Evolutionary conservation across 2,888 invertebrate genomes (phyloP), one percentile per base, ranked within the genome.

Genomic region (Pseudococcus jackbeardsleyi): DNA sequence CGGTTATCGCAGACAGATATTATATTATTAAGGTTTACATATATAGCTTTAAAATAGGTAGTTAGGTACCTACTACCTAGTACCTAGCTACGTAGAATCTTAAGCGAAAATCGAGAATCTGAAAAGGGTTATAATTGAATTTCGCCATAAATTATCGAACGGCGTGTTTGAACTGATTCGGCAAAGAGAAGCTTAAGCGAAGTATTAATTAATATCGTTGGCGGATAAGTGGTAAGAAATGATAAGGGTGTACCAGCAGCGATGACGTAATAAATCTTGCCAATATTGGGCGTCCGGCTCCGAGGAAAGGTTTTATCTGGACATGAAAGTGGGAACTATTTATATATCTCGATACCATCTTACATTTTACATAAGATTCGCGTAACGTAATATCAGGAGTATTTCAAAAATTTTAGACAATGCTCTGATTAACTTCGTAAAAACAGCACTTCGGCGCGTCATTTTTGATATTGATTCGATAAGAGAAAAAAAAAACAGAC

Each of bases 41-140:
- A 46, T 9, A 46, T 33, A 46, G 46, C 46, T 8, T 11, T 46
- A 46, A 46, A 46, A 12, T 12, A 46, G 46, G 46, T 46, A 46
- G 46, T 46, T 46, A 46, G 46, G 9, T 50, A 50, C 9, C n/a
- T n/a, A n/a, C n/a, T n/a, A n/a, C n/a, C n/a, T n/a, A n/a, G n/a
- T n/a, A n/a, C n/a, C n/a, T n/a, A 11, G 8, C 15, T 50, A 33
- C 26, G 26, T 50, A 4, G 15, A 11, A 50, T 50, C 17, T 50
- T 11, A 50, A 15, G 15, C 12, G 46, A 46, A 46, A 64, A 64
- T 64, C 64, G 64, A 64, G 64, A 77, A 77, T 33, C 77, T 39
- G 77, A 77, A 77, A 77, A 77, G 77, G 77, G 77, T 77, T 77
- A 39, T 77, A 77, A 77, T 77, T 77, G 39, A 77, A 77, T 77